These are phyloP conservation scores for Drosophila aff. DNA, from an alignment of 1,140 invertebrate species.

Conservation along the genomic window DNA sequence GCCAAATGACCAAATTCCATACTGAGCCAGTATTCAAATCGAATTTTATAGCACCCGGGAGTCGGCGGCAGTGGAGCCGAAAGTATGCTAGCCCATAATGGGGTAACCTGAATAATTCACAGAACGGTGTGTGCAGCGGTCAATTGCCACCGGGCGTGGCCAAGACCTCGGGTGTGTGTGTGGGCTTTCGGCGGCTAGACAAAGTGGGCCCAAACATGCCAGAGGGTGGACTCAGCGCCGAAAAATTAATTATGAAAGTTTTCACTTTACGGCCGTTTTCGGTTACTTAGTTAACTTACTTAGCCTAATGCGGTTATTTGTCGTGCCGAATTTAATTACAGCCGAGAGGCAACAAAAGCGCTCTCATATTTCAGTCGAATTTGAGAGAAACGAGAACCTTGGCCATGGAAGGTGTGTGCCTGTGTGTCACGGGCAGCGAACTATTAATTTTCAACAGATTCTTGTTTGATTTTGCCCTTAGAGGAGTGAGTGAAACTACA, in stretches of 20 bases:
- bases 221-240: slow-evolving; percentile 8
- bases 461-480: slow-evolving; percentile 1
- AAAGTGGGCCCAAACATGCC: slow-evolving; percentile 64
- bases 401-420: neutral
- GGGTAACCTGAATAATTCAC: slow-evolving; percentile 61
- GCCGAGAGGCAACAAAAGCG: slow-evolving; percentile 7
- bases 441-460: slow-evolving; percentile 33
- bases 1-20: slow-evolving; percentile 52
- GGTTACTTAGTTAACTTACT: slow-evolving; percentile 58
- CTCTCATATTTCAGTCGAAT: slow-evolving; percentile 37
- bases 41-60: slow-evolving; percentile 27
- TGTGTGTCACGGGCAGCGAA: neutral
- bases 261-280: slow-evolving; percentile 67
- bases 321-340: slow-evolving; percentile 69
- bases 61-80: neutral
- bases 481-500: neutral
- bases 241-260: slow-evolving; percentile 79
- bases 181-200: slow-evolving; percentile 29
- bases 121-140: slow-evolving; percentile 35
- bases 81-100: slow-evolving; percentile 29
- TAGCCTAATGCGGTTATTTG: slow-evolving; percentile 71
- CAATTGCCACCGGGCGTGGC: slow-evolving; percentile 18
- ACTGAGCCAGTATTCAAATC: slow-evolving; percentile 29
- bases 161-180: slow-evolving; percentile 30
- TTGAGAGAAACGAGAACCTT: neutral